Conservation (phyloP, 53 echinoderm and acorn worm species). For the Antedon mediterranea region DNA sequence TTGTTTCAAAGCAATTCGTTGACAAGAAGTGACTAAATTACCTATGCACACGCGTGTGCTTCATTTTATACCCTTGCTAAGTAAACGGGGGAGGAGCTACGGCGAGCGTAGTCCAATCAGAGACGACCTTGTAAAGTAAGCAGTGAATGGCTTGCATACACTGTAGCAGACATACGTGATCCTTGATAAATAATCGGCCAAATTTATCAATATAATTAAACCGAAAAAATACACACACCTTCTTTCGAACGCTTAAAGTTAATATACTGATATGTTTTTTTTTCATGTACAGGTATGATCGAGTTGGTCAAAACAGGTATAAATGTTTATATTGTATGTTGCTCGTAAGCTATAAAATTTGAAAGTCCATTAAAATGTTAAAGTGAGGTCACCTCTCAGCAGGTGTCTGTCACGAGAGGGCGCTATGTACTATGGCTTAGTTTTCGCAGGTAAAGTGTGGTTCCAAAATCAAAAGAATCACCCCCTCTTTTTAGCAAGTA, state of each 20-base stretch:
- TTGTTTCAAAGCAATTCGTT: neutral
- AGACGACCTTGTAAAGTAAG: neutral
- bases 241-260: neutral
- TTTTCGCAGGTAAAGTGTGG: neutral
- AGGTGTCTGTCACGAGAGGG: neutral
- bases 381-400: conserved; percentile 10
- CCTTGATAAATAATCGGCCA: neutral
- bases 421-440: neutral
- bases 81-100: neutral
- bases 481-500: neutral
- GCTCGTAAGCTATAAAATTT: conserved; percentile 59
- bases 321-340: conserved; percentile 67
- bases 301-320: conserved; percentile 37
- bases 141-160: neutral
- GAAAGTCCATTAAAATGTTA: conserved; percentile 93
- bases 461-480: neutral
- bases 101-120: neutral
- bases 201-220: neutral
- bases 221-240: neutral
- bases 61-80: neutral
- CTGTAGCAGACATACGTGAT: neutral
- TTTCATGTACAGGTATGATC: neutral
- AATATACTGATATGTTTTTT: neutral
- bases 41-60: neutral
- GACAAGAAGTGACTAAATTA: neutral